Evolutionary conservation across 2,797 vertebrate genomes (phyloP), one percentile per base, ranked within the genome.

Genomic region (Chiloscyllium punctatum): DNA sequence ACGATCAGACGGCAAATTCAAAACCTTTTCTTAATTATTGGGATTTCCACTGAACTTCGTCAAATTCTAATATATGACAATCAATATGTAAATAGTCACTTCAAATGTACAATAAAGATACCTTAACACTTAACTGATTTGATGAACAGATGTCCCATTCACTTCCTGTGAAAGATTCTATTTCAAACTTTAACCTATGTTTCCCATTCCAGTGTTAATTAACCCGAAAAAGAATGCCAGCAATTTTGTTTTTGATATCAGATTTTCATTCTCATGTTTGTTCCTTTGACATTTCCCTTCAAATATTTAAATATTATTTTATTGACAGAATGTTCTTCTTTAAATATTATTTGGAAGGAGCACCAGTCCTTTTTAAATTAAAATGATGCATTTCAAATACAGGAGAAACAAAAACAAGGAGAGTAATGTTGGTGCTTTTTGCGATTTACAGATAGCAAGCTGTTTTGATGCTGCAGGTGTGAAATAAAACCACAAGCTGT

Each of bases 391-490:
- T 21, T 53, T 95, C 30, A n/a, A 77, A 74, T 95, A 51, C 94
- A 74, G 71, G 94, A 18, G 48, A 95, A n/a, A 42, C 53, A 21
- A 77, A 95, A 33, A 0, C 71, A 27, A 95, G 94, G 25, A 74
- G 69, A 27, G 48, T 57, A 72, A 77, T 15, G 95, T 95, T 95
- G 94, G 96, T 97, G 96, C 95, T 96, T 96, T 96, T 97, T 96
- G 96, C 96, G 97, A 98, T 97, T 72, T 96, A 96, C 96, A 96
- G 96, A 97, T 96, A 97, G 96, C 0, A 0, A 95, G 2, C 96
- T 30, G 2, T 96, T 96, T 94, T 96, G 96, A 97, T 95, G 95
- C 95, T 96, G 96, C 97, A 97, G 97, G 97, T 97, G 97, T 96
- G 97, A 96, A 96, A 96, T 96, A 95, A 97, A 96, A 96, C 96